Evolutionary conservation across 2,888 invertebrate species (phyloP), one percentile per base, ranked within the genome.

Genomic region (Harmothoe impar): DNA sequence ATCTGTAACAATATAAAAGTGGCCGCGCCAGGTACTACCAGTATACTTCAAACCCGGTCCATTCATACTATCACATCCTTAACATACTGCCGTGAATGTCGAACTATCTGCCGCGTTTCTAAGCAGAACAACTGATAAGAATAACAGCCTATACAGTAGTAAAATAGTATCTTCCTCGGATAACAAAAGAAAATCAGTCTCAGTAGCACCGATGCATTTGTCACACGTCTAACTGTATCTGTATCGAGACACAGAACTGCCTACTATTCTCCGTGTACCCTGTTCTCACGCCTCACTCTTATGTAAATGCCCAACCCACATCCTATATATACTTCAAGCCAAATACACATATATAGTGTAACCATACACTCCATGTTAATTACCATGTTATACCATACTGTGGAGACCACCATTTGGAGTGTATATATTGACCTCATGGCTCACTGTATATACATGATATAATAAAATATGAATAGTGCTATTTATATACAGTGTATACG

Each of bases 111-210:
- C 20, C 23, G 20, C 62, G 12, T 15, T n/a, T 62, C n/a, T 62
- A 62, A 62, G 62, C 62, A 62, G 62, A 62, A 62, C n/a, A n/a
- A n/a, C n/a, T n/a, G 1, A 5, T 20, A 62, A 62, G 3, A 62
- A 7, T 62, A n/a, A 12, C 20, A n/a, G 15, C 17, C n/a, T 62
- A 62, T 15, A n/a, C n/a, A n/a, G 62, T 62, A 62, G 62, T 62
- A 62, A 62, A 62, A 62, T 62, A 62, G 20, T 62, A n/a, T 62
- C 3, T 62, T 62, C 62, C 62, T 20, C 62, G 15, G 62, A 62
- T 62, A 62, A 15, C 62, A 62, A 62, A 62, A 62, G 62, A 62
- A n/a, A 62, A 62, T 62, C 62, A 62, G 62, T 62, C 62, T 62
- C 62, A 62, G 20, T 62, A 62, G 62, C 62, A 62, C 62, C 62